A percentile compares a stretch with the other conserved stretches of the same genome.
Evolutionary conservation across 92 coral and sea anemone species (phyloP).

Genomic region (Palythoa grandis): DNA sequence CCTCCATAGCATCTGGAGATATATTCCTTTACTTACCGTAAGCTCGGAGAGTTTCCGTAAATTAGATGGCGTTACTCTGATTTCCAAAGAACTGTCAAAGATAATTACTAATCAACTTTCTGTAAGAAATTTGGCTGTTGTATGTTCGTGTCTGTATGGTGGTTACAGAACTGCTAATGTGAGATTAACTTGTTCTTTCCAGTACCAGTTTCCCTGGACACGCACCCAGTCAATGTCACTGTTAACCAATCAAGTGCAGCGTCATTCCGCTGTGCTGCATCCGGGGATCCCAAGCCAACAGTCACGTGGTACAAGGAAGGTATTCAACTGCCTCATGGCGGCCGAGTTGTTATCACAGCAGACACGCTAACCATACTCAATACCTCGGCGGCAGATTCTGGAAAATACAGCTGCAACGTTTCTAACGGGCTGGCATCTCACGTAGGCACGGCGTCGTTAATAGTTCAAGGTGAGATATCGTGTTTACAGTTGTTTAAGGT

Average conservation of each 20-base stretch:
- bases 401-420: constrained; percentile 86
- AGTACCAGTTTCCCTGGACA: constrained; percentile 86
- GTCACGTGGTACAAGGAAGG: constrained; percentile 86
- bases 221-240: constrained; percentile 80
- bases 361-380: constrained; percentile 67
- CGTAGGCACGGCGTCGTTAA: constrained; percentile 72
- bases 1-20: no score
- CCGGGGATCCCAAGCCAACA: constrained; percentile 91
- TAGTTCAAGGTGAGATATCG: constrained; percentile 78
- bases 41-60: no score
- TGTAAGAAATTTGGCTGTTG: no score
- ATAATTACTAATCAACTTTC: no score
- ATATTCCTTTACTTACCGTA: no score
- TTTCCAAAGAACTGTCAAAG: no score
- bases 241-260: constrained; percentile 89
- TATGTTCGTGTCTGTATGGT: no score
- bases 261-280: constrained; percentile 82
- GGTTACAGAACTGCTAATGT: not conserved
- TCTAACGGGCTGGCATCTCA: constrained; percentile 77
- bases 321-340: constrained; percentile 58
- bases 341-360: constrained; percentile 65
- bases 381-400: constrained; percentile 68
- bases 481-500: not conserved
- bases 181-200: not conserved
- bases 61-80: no score